Conservation (phyloP, 2,888 invertebrate species). For the Geophilus truncorum region DNA sequence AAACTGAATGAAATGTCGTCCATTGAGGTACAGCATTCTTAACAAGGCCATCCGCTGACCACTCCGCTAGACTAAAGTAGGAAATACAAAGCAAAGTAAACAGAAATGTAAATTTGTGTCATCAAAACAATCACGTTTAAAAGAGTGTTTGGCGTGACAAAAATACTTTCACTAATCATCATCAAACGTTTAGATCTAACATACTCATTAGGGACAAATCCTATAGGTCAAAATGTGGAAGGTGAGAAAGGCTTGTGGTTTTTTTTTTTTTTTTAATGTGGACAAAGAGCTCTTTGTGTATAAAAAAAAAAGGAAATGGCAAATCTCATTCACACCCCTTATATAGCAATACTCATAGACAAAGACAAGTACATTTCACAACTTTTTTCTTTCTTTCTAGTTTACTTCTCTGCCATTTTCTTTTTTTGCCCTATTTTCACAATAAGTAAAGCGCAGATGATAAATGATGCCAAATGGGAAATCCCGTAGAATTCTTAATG, state of each 20-base stretch:
- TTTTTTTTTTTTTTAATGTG: too few relatives aligned
- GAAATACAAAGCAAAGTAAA: background rate
- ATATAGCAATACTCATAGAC: background rate
- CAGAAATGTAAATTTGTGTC: background rate
- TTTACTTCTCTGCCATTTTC: background rate
- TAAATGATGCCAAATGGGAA: background rate
- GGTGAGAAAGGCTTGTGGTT: too few relatives aligned
- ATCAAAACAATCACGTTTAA: background rate
- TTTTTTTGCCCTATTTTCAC: background rate
- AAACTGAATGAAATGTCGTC: background rate
- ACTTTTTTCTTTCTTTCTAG: background rate
- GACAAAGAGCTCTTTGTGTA: background rate
- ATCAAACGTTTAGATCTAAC: background rate
- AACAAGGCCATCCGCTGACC: background rate
- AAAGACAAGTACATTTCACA: background rate
- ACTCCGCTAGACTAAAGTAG: background rate
- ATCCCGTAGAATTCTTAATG: background rate
- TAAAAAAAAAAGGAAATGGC: background rate
- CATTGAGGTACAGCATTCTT: background rate
- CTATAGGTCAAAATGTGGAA: background rate
- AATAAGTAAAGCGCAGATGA: background rate
- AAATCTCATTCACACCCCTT: background rate
- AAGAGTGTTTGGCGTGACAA: background rate
- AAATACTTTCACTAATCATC: constrained; percentile 10
- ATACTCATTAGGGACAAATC: constrained; percentile 10